Percentiles rank a stretch among this genome's conserved stretches.
These are phyloP conservation scores for Crotalus helleri DNA, from an alignment of 2,113 vertebrate species.

Conservation along the genomic window DNA sequence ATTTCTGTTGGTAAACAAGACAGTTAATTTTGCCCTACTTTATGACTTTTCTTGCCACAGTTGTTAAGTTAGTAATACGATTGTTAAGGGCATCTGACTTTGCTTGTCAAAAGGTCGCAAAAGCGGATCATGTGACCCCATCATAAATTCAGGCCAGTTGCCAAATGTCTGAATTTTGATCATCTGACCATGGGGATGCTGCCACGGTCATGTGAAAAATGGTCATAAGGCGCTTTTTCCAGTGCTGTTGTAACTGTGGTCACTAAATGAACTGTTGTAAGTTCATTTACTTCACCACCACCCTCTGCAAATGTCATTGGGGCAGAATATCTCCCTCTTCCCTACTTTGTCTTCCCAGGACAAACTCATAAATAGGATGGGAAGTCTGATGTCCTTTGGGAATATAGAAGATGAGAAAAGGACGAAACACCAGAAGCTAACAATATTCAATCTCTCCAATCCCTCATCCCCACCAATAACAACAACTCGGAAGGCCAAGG, in stretches of 20 bases:
- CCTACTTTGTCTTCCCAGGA: not conserved
- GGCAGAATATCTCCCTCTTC: not conserved
- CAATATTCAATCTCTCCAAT: not conserved
- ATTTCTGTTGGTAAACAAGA: not conserved
- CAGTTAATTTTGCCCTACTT: not conserved
- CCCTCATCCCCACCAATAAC: not conserved
- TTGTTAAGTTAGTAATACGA: not conserved
- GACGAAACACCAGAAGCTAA: not conserved
- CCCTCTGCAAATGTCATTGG: not conserved
- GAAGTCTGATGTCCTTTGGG: not conserved
- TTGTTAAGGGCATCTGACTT: not conserved
- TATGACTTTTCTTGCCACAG: not conserved
- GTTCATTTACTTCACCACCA: not conserved
- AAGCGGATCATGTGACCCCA: not conserved
- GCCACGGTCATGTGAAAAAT: not conserved
- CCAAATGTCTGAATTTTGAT: not conserved
- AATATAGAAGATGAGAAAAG: not conserved
- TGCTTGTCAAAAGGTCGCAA: not conserved
- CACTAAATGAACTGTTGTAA: not conserved
- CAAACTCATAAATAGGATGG: not conserved
- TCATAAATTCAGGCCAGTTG: not conserved
- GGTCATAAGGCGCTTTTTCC: not conserved
- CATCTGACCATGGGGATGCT: not conserved
- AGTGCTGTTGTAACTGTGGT: not conserved
- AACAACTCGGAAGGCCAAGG: not conserved